A percentile compares a stretch with the other conserved stretches of the same genome.
Conservation (phyloP, 2,888 invertebrate genomes). For the Zootermopsis nevadensis region DNA sequence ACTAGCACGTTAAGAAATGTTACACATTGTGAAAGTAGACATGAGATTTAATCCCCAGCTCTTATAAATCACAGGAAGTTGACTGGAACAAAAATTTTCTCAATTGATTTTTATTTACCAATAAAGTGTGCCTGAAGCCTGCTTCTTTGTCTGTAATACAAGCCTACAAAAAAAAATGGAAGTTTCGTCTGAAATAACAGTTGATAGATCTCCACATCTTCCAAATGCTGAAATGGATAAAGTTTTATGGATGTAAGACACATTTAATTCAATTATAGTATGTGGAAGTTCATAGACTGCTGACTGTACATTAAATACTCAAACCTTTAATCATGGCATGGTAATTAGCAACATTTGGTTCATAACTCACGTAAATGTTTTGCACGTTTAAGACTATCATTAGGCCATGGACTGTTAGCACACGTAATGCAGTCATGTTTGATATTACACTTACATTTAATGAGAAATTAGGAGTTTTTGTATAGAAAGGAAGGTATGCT, state of each 20-base stretch:
- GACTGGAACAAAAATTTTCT: too few species aligned
- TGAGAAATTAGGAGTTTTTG: too few species aligned
- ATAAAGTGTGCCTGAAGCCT: conserved; percentile 84
- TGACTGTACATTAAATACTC: background rate
- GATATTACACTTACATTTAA: too few species aligned
- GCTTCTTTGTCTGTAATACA: conserved; percentile 82
- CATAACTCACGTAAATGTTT: conserved; percentile 70
- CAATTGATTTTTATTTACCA: conserved; percentile 61
- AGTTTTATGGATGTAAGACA: background rate
- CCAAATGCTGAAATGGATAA: conserved; percentile 75
- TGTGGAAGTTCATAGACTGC: background rate
- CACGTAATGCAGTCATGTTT: conserved; percentile 94
- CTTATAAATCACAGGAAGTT: too few species aligned
- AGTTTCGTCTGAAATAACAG: conserved; percentile 77
- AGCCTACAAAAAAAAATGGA: conserved; percentile 86
- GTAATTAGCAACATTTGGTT: conserved; percentile 81
- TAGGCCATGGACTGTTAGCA: conserved; percentile 78
- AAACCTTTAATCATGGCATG: conserved; percentile 86
- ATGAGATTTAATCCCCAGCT: too few species aligned
- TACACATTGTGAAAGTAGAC: too few species aligned
- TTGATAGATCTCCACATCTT: conserved; percentile 79
- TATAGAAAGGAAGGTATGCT: too few species aligned
- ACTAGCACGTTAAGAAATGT: too few species aligned
- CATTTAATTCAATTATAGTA: background rate
- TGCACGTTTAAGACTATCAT: conserved; percentile 77